Conservation (phyloP, 1,140 invertebrate species). For the Ptiloglossa arizonensis region DNA sequence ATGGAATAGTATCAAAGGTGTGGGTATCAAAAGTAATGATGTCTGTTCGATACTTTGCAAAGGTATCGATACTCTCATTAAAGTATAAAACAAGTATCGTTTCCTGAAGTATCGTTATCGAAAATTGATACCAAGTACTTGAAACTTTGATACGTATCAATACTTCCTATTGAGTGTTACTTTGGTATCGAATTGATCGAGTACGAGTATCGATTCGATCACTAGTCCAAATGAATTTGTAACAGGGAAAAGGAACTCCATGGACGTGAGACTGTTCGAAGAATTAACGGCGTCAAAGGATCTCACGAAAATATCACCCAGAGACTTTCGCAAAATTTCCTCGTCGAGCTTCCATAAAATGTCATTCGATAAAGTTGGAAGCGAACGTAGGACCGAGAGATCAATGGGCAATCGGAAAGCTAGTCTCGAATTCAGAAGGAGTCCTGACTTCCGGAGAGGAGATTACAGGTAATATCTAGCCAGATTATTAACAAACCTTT, state of each 20-base stretch:
- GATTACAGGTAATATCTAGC: constrained; percentile 74
- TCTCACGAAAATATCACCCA: constrained; percentile 70
- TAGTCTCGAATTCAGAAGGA: constrained; percentile 77
- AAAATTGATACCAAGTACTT: too few species aligned
- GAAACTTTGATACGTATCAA: too few species aligned
- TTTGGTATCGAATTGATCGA: too few species aligned
- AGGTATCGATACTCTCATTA: too few species aligned
- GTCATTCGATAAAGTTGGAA: constrained; percentile 78
- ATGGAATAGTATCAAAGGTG: too few species aligned
- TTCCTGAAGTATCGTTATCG: too few species aligned
- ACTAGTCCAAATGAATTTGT: constrained; percentile 79
- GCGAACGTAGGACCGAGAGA: constrained; percentile 75
- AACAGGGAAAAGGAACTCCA: constrained; percentile 77
- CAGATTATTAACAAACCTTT: too few species aligned
- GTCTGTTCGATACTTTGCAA: too few species aligned
- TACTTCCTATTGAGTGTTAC: too few species aligned
- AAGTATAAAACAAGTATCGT: too few species aligned
- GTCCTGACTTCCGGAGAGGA: constrained; percentile 77
- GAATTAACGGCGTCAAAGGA: constrained; percentile 71
- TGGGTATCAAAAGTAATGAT: too few species aligned
- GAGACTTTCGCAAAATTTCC: constrained; percentile 75
- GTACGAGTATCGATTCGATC: too few species aligned
- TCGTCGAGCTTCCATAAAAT: constrained; percentile 79
- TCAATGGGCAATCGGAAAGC: constrained; percentile 74
- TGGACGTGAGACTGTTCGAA: constrained; percentile 76